Evolutionary conservation across 1,140 invertebrate species (phyloP).

Genomic region (Leptinotarsa texana): DNA sequence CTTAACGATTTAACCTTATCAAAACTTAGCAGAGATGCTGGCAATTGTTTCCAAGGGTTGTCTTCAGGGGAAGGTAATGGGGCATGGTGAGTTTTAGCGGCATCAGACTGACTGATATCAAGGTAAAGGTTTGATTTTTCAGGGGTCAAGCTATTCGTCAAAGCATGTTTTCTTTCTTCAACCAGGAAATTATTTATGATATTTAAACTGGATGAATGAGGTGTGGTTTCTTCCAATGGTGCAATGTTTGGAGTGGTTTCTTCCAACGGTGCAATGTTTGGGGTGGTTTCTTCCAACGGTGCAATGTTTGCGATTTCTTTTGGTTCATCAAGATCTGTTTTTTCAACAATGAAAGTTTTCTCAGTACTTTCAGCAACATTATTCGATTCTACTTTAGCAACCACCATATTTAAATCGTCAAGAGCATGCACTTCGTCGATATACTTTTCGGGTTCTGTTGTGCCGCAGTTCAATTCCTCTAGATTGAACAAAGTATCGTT

Average conservation of each 20-base stretch:
- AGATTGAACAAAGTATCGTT: slow-evolving; percentile 66
- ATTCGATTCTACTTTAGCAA: slow-evolving; percentile 14
- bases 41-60: slow-evolving; percentile 51
- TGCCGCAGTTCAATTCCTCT: slow-evolving; percentile 55
- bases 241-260: background rate
- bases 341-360: background rate
- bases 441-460: slow-evolving; percentile 21
- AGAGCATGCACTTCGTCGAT: background rate
- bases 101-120: slow-evolving; percentile 18
- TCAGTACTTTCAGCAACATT: background rate
- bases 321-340: background rate
- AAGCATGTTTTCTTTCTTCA: slow-evolving; percentile 34
- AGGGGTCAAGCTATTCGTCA: background rate
- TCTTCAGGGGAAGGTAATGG: slow-evolving; percentile 53
- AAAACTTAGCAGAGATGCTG: slow-evolving; percentile 45
- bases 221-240: background rate
- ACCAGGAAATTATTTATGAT: slow-evolving; percentile 36
- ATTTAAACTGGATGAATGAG: slow-evolving; percentile 9
- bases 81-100: slow-evolving; percentile 24
- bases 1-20: slow-evolving; percentile 28
- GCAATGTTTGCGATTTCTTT: background rate
- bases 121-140: slow-evolving; percentile 23
- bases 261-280: background rate
- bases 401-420: background rate
- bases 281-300: background rate